Conservation (phyloP, 2,797 vertebrate species). For the Limnodromus scolopaceus region DNA sequence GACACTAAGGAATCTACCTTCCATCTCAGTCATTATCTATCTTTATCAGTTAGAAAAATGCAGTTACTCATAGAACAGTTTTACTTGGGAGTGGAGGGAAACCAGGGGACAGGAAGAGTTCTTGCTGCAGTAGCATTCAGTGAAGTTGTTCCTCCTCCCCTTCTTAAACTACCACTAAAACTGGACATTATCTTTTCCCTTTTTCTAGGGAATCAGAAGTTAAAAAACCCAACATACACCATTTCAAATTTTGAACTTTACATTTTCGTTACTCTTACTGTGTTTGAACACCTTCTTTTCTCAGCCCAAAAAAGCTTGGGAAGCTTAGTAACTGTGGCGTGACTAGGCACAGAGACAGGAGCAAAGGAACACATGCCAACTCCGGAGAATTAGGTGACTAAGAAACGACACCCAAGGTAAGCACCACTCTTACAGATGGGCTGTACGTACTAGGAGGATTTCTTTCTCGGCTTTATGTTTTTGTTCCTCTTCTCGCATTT, state of each 20-base stretch:
- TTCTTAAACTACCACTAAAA: neutral
- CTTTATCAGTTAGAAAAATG: neutral
- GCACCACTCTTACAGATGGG: neutral
- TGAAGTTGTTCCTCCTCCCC: neutral
- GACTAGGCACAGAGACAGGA: neutral
- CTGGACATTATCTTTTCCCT: neutral
- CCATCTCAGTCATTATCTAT: neutral
- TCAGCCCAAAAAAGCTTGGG: neutral
- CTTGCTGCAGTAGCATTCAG: neutral
- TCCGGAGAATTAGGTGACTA: accelerated
- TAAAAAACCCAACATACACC: neutral
- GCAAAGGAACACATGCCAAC: neutral
- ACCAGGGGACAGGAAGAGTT: neutral
- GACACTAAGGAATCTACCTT: neutral
- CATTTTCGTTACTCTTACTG: neutral
- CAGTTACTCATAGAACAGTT: neutral
- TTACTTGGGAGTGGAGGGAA: neutral
- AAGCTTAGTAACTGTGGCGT: neutral
- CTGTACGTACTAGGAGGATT: slow-evolving; percentile 85
- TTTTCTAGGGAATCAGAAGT: neutral
- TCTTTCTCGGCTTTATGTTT: slow-evolving; percentile 90
- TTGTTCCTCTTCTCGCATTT: slow-evolving; percentile 84
- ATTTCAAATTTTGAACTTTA: neutral
- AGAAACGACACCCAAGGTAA: neutral
- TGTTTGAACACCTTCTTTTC: neutral